Evolutionary conservation across 2,888 invertebrate genomes (phyloP), one percentile per base, ranked within the genome.

Genomic region (Cephus nigrinus): DNA sequence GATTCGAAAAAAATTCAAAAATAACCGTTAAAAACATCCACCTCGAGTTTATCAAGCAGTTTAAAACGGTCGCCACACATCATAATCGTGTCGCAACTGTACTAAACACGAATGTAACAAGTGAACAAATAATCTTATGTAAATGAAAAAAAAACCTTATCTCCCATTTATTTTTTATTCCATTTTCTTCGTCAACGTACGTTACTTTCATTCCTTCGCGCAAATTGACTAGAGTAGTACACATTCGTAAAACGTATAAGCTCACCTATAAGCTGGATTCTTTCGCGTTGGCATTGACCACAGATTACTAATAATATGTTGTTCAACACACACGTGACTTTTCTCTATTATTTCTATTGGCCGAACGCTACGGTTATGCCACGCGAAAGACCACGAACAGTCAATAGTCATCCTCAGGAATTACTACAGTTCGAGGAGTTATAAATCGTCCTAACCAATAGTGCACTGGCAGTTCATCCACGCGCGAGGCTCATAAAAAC

Each of bases 291-390:
- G 72, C 78, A 78, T 78, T 78, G 78, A 68, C 72, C 35, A 76
- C 15, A 76, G 78, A 78, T 78, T 78, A 78, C 75, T 75, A 69
- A 69, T 69, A 77, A 75, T 74, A 75, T 76, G 68, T 76, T 78
- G 73, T 76, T 79, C 75, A 82, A 84, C 32, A 77, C 87, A 86
- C 79, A 76, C 87, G 86, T 86, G 87, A 86, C 83, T 78, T 74
- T 80, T 80, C 69, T 74, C 81, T 82, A 80, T 82, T 82, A 82
- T 80, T 84, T 82, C 81, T 36, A 86, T 86, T 86, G 86, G 86
- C 78, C 81, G 81, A 83, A 84, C 36, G 75, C 76, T 75, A 77
- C 78, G 82, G 81, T 80, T 78, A 74, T 80, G 79, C 78, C 73
- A 76, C 79, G 80, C 79, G 81, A 71, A 11, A 33, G 15, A 71